Base-by-base conservation (phyloP, 2,113 vertebrate genomes). In the Erythrocebus patas region DNA sequence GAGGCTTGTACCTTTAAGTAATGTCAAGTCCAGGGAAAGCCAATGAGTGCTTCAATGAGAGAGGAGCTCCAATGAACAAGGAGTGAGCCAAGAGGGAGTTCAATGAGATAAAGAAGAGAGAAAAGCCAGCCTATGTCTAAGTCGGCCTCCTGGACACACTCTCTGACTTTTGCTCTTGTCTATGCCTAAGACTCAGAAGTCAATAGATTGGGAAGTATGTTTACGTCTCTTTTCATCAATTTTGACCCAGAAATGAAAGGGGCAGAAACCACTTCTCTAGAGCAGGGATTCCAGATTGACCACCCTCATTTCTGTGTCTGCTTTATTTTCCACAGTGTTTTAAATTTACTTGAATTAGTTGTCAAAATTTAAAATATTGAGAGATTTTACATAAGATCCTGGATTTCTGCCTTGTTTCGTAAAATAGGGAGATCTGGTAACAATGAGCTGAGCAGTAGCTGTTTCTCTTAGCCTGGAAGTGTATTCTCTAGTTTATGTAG, bases 291-390 rank as follows among this genome's bases (percentile, higher is more conserved):
- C 40, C 81, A 43, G 68, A 50, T 59, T 79, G 48, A 4, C n/a
- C 84, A 16, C 4, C 11, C 1, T 82, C 14, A 25, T 10, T n/a
- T 43, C 38, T 72, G 6, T 23, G 9, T 70, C 76, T 80, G 6
- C 20, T 66, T 89, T 82, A 43, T 4, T 6, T 94, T 88, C 27
- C 12, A 73, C 4, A 2, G 5, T 38, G 0, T 57, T 85, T 95
- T 57, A 78, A 57, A 93, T 85, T 13, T 59, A 72, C 87, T 86
- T 89, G 23, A 92, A 55, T 89, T 12, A 32, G 9, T 82, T 55
- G 57, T 23, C n/a, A 78, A 66, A 40, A n/a, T 45, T 87, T 83
- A 68, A 93, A 87, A 81, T 45, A 61, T 23, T 66, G 52, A 88
- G 11, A 50, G 23, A 83, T 86, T 85, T 94, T 93, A 35, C 4